These are phyloP conservation scores for Salvelinus alpinus DNA, from an alignment of 2,113 vertebrate genomes.

Conservation along the genomic window DNA sequence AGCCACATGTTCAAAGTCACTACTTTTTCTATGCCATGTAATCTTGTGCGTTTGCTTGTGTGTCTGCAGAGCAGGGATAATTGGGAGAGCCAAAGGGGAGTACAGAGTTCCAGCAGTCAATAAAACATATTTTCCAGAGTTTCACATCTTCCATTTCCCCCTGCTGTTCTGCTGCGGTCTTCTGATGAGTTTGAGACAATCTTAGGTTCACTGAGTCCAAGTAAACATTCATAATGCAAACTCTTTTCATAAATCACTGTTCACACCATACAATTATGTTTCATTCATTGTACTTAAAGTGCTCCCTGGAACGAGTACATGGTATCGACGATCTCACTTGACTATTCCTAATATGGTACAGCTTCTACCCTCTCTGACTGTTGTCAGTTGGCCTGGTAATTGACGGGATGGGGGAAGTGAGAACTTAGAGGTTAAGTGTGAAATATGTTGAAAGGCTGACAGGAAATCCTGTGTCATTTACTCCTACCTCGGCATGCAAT, in stretches of 20 bases:
- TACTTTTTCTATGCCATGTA: neutral
- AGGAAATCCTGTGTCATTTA: conserved; percentile 3
- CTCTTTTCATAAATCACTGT: no score
- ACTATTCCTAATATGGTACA: no score
- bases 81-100: neutral
- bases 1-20: neutral
- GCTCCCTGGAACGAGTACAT: neutral
- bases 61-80: neutral
- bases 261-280: no score
- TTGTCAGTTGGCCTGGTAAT: neutral
- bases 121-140: conserved; percentile 27
- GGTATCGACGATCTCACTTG: no score
- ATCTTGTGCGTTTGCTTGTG: neutral
- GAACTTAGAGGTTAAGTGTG: neutral
- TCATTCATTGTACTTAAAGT: neutral
- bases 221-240: no score
- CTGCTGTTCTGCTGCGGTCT: conserved; percentile 1
- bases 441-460: neutral
- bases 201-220: neutral
- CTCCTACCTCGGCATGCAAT: no score
- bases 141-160: conserved; percentile 7
- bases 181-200: neutral
- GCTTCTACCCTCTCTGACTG: neutral
- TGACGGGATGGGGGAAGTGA: no score
- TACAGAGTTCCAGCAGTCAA: conserved; percentile 16